Conservation (phyloP, 2,797 vertebrate genomes). For the Sciaenops ocellatus region DNA sequence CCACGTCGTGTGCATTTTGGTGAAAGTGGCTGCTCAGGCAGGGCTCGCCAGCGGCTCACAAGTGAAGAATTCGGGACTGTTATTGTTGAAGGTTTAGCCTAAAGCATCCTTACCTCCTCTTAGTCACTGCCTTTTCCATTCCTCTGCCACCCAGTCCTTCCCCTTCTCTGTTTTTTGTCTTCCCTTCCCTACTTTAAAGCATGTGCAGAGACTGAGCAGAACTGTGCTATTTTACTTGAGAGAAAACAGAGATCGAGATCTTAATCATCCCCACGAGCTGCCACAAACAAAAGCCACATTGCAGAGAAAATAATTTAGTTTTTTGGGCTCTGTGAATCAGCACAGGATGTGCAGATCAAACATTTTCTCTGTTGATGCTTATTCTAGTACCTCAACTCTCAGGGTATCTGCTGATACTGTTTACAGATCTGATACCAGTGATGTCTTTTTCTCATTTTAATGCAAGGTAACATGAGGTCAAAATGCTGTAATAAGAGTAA, state of each 20-base stretch:
- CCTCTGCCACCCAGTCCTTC: conserved; percentile 5
- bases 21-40: conserved; percentile 34
- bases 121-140: conserved; percentile 10
- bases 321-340: neutral
- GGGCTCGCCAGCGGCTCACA: conserved; percentile 47
- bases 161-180: conserved; percentile 2
- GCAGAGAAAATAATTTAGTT: neutral
- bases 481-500: neutral
- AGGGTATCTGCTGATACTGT: neutral
- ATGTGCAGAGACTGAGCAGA: conserved; percentile 15
- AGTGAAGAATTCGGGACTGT: conserved; percentile 48
- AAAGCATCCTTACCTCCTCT: conserved; percentile 55
- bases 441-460: neutral
- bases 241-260: neutral
- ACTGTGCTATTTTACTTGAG: conserved; percentile 10
- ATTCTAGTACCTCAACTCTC: neutral
- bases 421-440: neutral
- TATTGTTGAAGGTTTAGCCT: conserved; percentile 62
- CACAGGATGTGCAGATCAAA: neutral
- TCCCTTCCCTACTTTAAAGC: conserved; percentile 4
- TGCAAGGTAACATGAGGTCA: neutral
- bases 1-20: conserved; percentile 26
- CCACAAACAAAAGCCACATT: neutral
- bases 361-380: neutral
- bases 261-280: conserved; percentile 7